Evolutionary conservation across 2,797 vertebrate genomes (phyloP), one percentile per base, ranked within the genome.

Genomic region (Prunella strophiata): DNA sequence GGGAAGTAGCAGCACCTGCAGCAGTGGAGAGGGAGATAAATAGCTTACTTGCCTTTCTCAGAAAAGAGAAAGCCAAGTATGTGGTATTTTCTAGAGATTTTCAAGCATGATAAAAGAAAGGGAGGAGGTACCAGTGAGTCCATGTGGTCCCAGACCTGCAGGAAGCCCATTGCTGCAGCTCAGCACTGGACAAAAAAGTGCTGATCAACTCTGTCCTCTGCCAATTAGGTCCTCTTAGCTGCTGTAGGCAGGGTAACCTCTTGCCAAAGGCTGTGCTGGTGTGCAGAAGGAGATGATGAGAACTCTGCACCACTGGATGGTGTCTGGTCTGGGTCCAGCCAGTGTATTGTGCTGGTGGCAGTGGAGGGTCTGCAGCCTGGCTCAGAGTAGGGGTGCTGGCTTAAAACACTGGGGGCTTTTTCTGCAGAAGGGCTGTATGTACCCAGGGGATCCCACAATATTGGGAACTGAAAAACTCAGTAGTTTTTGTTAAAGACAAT

Each of bases 21-120:
- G 23, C 29, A 63, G n/a, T 4, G 2, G 25, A 48, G 43, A 73
- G 29, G 18, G 23, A 91, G 32, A 50, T 32, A 30, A 62, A 21
- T 23, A 76, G 6, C 34, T 79, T 62, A n/a, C 22, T 23, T 66
- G 43, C 16, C 51, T 82, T 89, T 78, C 42, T 68, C 12, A 4
- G 34, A 62, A 29, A 61, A 59, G 13, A 29, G 26, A 20, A 61
- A 40, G 58, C 36, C 26, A 59, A 29, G 17, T 61, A 29, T 74
- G 50, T 58, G 45, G 36, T 47, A 42, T 52, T 54, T 93, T 80
- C n/a, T 81, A 61, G 58, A 79, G 59, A 55, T 57, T 88, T 88
- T 77, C 1, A 3, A 32, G 23, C 7, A 7, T 5, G 34, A 10
- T 76, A 61, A 67, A 84, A 59, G 19, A 77, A 85, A 58, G 16